These are phyloP conservation scores for Drosophila sucinea DNA, from an alignment of 1,140 invertebrate species.

Conservation along the genomic window DNA sequence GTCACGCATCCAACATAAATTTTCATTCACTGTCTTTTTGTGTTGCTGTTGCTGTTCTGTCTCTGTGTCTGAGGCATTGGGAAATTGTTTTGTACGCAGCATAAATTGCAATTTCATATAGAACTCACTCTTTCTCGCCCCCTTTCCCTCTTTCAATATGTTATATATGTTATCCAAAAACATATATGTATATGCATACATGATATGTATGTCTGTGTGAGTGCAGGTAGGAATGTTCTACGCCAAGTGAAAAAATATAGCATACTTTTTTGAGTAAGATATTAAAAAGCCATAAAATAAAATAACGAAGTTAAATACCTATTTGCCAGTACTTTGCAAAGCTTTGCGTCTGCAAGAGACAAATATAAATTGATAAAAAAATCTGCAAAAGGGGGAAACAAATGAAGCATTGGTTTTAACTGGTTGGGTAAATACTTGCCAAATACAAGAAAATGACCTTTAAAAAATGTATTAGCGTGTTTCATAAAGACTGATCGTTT, in stretches of 20 bases:
- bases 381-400: too few species aligned
- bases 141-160: not conserved
- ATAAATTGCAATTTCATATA: constrained; percentile 75
- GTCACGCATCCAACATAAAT: constrained; percentile 79
- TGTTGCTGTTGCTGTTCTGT: constrained; percentile 40
- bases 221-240: constrained; percentile 2
- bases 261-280: constrained; percentile 2
- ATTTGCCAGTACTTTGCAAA: constrained; percentile 20
- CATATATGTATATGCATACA: constrained; percentile 17
- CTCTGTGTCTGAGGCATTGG: constrained; percentile 48
- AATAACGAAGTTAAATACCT: not conserved
- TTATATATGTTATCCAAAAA: not conserved
- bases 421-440: too few species aligned
- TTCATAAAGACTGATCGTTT: too few species aligned
- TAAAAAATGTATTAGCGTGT: too few species aligned
- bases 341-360: too few species aligned
- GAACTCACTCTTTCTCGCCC: constrained; percentile 6
- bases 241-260: constrained; percentile 20
- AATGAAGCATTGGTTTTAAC: too few species aligned
- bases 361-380: not conserved
- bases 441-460: too few species aligned
- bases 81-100: constrained; percentile 71
- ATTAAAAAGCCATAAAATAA: constrained; percentile 33
- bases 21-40: constrained; percentile 78
- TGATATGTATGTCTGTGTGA: not conserved